Conservation (phyloP, 2,797 vertebrate genomes). For the Euphonia xanthogaster region DNA sequence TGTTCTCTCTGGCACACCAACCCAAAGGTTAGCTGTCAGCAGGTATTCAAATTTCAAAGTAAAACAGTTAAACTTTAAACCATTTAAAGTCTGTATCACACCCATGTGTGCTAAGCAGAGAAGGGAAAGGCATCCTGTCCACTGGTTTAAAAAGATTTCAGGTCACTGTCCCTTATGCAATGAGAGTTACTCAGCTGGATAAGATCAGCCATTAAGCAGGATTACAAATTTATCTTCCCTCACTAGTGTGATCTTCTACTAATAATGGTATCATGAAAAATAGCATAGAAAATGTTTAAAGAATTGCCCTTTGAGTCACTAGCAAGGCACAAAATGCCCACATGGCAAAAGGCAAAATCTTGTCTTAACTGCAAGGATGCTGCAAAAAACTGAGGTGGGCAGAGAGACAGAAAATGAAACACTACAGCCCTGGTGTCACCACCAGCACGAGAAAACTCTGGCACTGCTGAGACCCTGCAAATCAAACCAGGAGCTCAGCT, state of each 20-base stretch:
- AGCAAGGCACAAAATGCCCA: background rate
- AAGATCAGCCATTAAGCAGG: conserved; percentile 42
- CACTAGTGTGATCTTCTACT: background rate
- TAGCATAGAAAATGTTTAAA: background rate
- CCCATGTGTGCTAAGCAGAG: background rate
- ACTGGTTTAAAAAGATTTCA: background rate
- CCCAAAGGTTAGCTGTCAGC: background rate
- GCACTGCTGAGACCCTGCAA: background rate
- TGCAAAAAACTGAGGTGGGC: rapidly evolving
- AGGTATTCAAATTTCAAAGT: background rate
- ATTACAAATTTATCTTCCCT: conserved; percentile 39
- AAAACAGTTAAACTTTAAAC: background rate
- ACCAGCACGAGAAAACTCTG: background rate
- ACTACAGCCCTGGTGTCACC: background rate
- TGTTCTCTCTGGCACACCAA: background rate
- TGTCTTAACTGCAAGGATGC: background rate
- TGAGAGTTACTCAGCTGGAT: background rate
- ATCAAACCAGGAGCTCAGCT: background rate
- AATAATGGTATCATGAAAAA: background rate
- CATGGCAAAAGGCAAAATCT: background rate
- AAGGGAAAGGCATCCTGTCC: background rate
- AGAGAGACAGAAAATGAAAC: background rate
- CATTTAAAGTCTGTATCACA: background rate
- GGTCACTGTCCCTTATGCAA: conserved; percentile 51
- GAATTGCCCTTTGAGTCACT: background rate